A percentile compares a stretch with the other conserved stretches of the same genome.
These are phyloP conservation scores for Dasypogon diadema DNA, from an alignment of 2,888 invertebrate species.

Conservation along the genomic window DNA sequence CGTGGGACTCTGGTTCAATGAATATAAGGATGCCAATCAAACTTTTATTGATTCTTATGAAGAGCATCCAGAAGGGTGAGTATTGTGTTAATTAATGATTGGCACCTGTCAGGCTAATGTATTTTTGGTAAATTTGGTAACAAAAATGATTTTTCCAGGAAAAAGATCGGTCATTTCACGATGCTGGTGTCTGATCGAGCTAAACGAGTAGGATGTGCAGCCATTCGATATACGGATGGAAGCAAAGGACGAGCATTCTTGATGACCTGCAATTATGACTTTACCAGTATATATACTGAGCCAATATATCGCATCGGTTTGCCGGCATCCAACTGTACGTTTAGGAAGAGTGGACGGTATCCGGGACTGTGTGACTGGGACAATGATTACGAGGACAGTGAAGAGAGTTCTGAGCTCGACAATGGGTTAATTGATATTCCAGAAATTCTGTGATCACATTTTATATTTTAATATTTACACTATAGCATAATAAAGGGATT, in stretches of 20 bases:
- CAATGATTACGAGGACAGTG: slow-evolving; percentile 59
- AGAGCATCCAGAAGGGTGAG: slow-evolving; percentile 62
- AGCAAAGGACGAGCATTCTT: slow-evolving; percentile 59
- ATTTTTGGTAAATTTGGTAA: too few species aligned
- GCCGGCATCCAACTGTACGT: slow-evolving; percentile 62
- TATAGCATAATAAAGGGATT: too few species aligned
- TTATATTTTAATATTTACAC: too few species aligned
- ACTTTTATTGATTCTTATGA: slow-evolving; percentile 62
- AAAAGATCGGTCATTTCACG: slow-evolving; percentile 66
- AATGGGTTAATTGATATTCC: slow-evolving; percentile 59
- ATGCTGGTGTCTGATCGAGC: slow-evolving; percentile 64
- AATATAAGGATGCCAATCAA: slow-evolving; percentile 64
- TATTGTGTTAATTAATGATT: slow-evolving; percentile 55
- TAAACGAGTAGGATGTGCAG: slow-evolving; percentile 65
- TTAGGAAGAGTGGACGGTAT: slow-evolving; percentile 61
- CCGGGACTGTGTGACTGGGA: slow-evolving; percentile 64
- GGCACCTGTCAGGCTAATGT: background rate
- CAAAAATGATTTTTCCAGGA: slow-evolving; percentile 58
- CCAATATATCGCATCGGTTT: slow-evolving; percentile 63
- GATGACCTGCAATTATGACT: slow-evolving; percentile 67
- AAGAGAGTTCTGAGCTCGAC: slow-evolving; percentile 60
- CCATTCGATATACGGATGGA: slow-evolving; percentile 60
- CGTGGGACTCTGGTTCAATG: slow-evolving; percentile 65
- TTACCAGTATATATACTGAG: slow-evolving; percentile 63
- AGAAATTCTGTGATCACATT: slow-evolving; percentile 28